Conservation (phyloP, 2,888 invertebrate genomes). For the Meteorus cinctellus region DNA sequence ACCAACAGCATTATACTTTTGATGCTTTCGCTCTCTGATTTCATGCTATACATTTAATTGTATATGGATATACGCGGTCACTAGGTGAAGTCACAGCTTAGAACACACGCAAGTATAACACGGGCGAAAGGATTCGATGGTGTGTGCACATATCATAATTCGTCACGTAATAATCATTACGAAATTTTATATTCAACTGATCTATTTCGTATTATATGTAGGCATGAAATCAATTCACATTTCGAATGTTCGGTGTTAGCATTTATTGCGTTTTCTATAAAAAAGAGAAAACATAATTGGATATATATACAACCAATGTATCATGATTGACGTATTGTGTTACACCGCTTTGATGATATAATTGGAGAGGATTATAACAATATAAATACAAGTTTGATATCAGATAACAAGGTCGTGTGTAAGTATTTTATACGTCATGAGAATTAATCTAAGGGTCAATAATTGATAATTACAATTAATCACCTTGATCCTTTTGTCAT, state of each 20-base stretch:
- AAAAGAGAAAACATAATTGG: conserved; percentile 21
- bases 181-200: conserved; percentile 9
- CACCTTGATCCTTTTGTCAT: neutral
- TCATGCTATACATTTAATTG: neutral
- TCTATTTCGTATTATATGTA: conserved; percentile 8
- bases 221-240: conserved; percentile 1
- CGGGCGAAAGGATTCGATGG: conserved; percentile 21
- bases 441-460: neutral
- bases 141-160: conserved; percentile 6
- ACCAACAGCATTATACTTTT: neutral
- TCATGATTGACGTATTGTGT: conserved; percentile 13
- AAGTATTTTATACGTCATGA: neutral
- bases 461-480: conserved; percentile 26
- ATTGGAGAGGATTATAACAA: neutral
- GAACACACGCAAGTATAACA: neutral
- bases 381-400: neutral
- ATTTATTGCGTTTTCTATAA: conserved; percentile 13
- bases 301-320: neutral
- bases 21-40: conserved; percentile 15
- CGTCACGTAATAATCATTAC: conserved; percentile 23
- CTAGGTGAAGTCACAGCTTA: conserved; percentile 28
- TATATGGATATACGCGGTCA: neutral
- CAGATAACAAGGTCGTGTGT: conserved; percentile 11
- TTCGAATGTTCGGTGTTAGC: neutral
- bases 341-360: conserved; percentile 1